Conservation (phyloP, 92 coral and sea anemone species). For the Virgularia gustaviana region DNA sequence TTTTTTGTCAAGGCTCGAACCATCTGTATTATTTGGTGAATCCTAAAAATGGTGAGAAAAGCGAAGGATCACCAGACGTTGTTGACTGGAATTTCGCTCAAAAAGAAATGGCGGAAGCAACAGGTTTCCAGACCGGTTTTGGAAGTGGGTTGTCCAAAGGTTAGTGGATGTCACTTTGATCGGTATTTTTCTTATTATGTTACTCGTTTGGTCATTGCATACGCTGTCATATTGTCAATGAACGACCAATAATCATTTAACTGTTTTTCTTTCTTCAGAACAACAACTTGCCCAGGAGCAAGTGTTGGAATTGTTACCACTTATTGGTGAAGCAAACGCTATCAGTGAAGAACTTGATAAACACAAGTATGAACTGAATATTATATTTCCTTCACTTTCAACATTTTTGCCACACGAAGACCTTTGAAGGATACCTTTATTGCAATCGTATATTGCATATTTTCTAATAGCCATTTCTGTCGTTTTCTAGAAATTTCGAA, state of each 20-base stretch:
- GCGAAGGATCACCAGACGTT: conserved; percentile 90
- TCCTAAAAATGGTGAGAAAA: conserved; percentile 67
- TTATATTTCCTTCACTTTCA: background rate
- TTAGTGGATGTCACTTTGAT: conserved; percentile 16
- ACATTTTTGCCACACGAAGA: no score
- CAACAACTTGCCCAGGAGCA: conserved; percentile 97
- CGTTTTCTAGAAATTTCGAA: conserved; percentile 71
- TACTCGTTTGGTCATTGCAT: background rate
- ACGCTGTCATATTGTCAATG: background rate
- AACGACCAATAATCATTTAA: background rate
- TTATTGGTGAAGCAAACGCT: conserved; percentile 97
- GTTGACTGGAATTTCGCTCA: conserved; percentile 95
- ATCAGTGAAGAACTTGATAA: conserved; percentile 97
- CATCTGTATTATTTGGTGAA: conserved; percentile 80
- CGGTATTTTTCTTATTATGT: background rate
- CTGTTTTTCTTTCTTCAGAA: conserved; percentile 40
- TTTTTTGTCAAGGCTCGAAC: conserved; percentile 72
- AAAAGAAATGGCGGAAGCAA: conserved; percentile 96
- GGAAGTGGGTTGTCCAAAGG: conserved; percentile 91
- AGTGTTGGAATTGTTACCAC: conserved; percentile 80
- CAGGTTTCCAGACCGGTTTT: conserved; percentile 91
- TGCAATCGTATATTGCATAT: background rate
- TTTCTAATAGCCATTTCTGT: background rate
- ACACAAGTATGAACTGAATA: conserved; percentile 67
- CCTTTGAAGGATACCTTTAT: background rate